A percentile compares a stretch with the other conserved stretches of the same genome.
phyloP scores from a whole-genome alignment of 2,797 vertebrate genomes.

The Trichosurus vulpecula region DNA sequence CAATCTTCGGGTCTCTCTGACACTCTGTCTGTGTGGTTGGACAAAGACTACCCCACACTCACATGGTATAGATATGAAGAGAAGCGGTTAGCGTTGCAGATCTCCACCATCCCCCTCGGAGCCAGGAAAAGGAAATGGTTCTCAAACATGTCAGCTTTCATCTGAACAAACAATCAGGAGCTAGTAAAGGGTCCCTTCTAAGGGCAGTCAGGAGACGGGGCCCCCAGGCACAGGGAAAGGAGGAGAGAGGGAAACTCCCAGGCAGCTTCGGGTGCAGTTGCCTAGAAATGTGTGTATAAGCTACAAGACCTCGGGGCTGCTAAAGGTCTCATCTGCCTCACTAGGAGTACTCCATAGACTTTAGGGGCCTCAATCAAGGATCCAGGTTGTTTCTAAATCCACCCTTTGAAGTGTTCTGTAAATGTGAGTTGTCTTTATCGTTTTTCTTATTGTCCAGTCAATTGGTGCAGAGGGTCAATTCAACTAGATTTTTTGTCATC shows the following conservation, averaged over 20 bases:
- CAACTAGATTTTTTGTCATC: background rate
- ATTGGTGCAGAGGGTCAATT: background rate
- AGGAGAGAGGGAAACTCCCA: background rate
- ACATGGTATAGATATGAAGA: background rate
- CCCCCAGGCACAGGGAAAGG: background rate
- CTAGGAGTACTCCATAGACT: background rate
- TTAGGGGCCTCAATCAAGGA: background rate
- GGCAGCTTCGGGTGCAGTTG: background rate
- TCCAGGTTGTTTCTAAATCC: background rate
- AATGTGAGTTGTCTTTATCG: background rate
- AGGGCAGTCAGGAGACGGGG: background rate
- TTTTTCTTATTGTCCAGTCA: background rate
- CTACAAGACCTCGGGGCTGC: background rate
- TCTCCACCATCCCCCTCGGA: background rate
- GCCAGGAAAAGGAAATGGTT: constrained; percentile 10
- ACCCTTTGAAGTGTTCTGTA: background rate
- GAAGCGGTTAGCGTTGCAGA: background rate
- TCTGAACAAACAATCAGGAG: constrained; percentile 16
- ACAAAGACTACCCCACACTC: background rate
- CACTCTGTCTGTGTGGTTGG: too few species aligned
- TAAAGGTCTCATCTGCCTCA: too few species aligned
- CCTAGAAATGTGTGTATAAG: background rate
- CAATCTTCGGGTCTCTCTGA: too few species aligned
- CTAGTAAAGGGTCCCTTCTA: background rate
- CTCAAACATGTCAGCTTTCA: constrained; percentile 22